phyloP scores from a whole-genome alignment of 2,888 invertebrate genomes.

The Mayetiola destructor region DNA sequence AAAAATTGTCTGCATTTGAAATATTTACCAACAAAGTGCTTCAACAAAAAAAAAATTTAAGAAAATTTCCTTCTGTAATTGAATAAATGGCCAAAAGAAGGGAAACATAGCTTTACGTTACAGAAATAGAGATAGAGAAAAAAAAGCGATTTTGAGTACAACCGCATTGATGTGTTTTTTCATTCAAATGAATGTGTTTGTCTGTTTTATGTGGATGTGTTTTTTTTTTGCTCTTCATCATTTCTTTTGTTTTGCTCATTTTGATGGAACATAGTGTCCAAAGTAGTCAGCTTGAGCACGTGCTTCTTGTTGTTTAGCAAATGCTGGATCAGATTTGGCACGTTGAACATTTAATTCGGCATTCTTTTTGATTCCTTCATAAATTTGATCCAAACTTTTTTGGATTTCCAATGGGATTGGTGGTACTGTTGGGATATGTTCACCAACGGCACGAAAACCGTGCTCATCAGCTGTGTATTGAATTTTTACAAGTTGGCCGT shows the following conservation, averaged over 20 bases:
- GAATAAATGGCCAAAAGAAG: neutral
- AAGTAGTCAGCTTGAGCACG: conserved; percentile 42
- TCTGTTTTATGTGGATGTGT: neutral
- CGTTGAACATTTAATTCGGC: conserved; percentile 39
- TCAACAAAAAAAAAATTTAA: neutral
- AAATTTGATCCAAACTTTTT: conserved; percentile 74
- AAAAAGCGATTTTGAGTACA: neutral
- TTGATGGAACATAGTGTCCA: conserved; percentile 28
- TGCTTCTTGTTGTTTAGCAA: conserved; percentile 32
- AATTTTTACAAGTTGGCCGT: conserved; percentile 55
- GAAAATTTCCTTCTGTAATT: neutral
- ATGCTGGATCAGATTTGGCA: conserved; percentile 33
- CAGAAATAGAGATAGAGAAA: neutral
- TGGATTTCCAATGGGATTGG: conserved; percentile 57
- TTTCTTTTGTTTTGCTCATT: neutral
- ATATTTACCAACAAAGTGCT: neutral
- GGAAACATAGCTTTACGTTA: neutral
- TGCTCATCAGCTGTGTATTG: conserved; percentile 70
- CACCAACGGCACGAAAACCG: conserved; percentile 66
- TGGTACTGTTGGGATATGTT: conserved; percentile 71
- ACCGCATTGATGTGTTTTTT: neutral
- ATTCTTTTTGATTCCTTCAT: conserved; percentile 57
- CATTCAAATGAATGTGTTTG: neutral
- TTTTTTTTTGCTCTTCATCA: neutral
- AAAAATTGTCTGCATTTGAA: neutral